phyloP scores from a whole-genome alignment of 2,888 invertebrate genomes.

The Lypha dubia region DNA sequence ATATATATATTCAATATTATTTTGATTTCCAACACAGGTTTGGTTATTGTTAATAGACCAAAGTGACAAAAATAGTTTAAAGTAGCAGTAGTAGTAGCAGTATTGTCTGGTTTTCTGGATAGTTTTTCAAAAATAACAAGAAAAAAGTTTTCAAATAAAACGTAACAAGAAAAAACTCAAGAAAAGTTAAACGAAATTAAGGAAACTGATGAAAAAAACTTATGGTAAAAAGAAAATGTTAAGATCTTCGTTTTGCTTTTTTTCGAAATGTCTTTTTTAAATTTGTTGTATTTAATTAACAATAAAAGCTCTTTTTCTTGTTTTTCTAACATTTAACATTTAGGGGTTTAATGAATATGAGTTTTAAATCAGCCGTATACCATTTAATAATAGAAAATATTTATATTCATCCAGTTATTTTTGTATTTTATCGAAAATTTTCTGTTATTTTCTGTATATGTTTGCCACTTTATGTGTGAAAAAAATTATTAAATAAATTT shows the following conservation, averaged over 20 bases:
- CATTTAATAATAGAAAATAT: conserved; percentile 38
- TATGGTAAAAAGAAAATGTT: conserved; percentile 6
- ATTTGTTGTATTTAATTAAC: neutral
- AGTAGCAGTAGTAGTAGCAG: no score
- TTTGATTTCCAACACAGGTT: conserved; percentile 53
- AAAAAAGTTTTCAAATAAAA: conserved; percentile 3
- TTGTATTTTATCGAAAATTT: conserved; percentile 17
- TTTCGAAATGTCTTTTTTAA: neutral
- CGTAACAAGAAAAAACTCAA: neutral
- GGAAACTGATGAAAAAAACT: conserved; percentile 2
- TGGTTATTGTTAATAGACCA: conserved; percentile 28
- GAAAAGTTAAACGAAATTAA: conserved; percentile 1
- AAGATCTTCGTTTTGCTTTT: neutral
- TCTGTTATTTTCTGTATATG: conserved; percentile 13
- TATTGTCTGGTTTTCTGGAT: conserved; percentile 31
- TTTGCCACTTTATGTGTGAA: neutral
- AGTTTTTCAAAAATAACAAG: conserved; percentile 3
- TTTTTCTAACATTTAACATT: conserved; percentile 51
- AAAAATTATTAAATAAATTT: conserved; percentile 30
- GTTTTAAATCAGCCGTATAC: conserved; percentile 36
- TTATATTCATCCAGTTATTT: conserved; percentile 37
- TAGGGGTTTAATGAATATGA: conserved; percentile 54
- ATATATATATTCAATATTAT: conserved; percentile 47
- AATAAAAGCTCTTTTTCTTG: neutral
- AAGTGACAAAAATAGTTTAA: conserved; percentile 35